Percentiles rank a stretch among this genome's conserved stretches.
Conservation (phyloP, 2,113 vertebrate species). For the Seriola dumerili region DNA sequence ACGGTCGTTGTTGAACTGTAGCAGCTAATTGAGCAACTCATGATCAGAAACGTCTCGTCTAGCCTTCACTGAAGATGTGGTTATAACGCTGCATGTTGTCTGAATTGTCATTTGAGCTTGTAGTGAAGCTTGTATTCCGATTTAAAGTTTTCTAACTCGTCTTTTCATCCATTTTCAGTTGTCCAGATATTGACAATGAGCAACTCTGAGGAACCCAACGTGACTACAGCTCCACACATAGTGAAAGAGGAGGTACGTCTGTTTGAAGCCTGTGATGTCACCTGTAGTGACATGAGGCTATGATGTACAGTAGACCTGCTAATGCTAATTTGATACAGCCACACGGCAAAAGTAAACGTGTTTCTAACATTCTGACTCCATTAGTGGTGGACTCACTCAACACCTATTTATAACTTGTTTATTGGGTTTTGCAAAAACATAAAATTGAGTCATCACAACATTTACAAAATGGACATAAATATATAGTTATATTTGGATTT, state of each 20-base stretch:
- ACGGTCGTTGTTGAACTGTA: background rate
- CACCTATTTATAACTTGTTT: too few species aligned
- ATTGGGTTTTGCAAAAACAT: too few species aligned
- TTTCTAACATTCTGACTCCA: background rate
- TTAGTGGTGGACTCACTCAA: background rate
- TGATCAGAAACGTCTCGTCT: background rate
- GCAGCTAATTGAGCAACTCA: constrained; percentile 52
- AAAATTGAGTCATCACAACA: too few species aligned
- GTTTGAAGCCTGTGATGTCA: background rate
- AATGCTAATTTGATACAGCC: background rate
- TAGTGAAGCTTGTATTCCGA: fast-evolving
- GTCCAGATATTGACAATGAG: constrained; percentile 71
- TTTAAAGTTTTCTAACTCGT: background rate
- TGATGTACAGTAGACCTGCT: background rate
- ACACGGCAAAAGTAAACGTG: background rate
- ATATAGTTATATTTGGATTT: too few species aligned
- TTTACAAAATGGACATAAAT: too few species aligned
- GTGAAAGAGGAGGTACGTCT: constrained; percentile 80
- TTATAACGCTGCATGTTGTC: background rate
- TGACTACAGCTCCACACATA: constrained; percentile 62
- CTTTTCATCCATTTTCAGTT: constrained; percentile 10
- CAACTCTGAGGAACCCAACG: constrained; percentile 57
- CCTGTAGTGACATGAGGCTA: background rate
- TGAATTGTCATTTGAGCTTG: background rate
- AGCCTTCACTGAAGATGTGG: too few species aligned